Percentiles rank a stretch among this genome's conserved stretches.
Evolutionary conservation across 2,888 invertebrate genomes (phyloP).

Genomic region (Tridacna crocea): DNA sequence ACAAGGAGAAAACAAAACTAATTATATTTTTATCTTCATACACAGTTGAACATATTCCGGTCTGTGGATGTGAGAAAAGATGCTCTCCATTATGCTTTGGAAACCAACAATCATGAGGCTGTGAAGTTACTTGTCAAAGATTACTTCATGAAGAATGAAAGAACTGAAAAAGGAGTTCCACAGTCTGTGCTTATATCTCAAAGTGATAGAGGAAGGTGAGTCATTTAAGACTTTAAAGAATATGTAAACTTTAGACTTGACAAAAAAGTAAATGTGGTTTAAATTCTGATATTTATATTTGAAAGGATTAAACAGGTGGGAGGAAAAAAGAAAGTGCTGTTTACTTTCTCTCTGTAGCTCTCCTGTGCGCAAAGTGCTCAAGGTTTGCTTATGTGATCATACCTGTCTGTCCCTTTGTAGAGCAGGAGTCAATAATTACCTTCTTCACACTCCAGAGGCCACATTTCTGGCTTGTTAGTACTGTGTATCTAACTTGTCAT

Average conservation of each 20-base stretch:
- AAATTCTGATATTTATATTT: background rate
- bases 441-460: too few species aligned
- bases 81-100: slow-evolving; percentile 80
- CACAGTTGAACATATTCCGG: slow-evolving; percentile 73
- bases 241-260: background rate
- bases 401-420: too few species aligned
- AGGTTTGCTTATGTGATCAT: too few species aligned
- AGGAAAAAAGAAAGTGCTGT: background rate
- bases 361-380: too few species aligned
- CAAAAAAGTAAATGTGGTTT: background rate
- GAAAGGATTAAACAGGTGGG: background rate
- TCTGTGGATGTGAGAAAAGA: slow-evolving; percentile 78
- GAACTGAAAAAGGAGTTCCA: slow-evolving; percentile 60
- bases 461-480: too few species aligned
- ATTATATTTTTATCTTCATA: too few species aligned
- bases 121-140: slow-evolving; percentile 78
- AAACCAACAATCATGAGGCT: slow-evolving; percentile 79
- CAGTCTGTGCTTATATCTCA: slow-evolving; percentile 71
- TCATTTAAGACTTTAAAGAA: background rate
- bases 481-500: too few species aligned
- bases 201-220: slow-evolving; percentile 81
- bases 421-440: too few species aligned
- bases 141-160: slow-evolving; percentile 66
- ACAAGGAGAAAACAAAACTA: too few species aligned
- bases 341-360: too few species aligned